These are phyloP conservation scores for Nysson spinosus DNA, from an alignment of 2,888 invertebrate species.

Conservation along the genomic window DNA sequence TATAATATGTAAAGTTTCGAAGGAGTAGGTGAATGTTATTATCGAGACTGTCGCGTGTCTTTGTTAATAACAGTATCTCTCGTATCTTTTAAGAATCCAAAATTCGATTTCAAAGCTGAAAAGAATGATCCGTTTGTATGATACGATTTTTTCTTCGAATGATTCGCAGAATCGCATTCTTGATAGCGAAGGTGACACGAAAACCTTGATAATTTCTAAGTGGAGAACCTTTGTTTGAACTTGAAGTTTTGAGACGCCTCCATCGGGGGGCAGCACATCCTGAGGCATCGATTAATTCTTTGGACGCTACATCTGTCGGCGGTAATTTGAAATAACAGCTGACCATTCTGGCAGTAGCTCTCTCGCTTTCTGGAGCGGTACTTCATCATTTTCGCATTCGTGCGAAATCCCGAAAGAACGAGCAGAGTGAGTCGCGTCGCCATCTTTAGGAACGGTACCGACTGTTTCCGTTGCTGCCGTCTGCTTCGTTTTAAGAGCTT, in stretches of 20 bases:
- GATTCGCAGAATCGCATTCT: conserved; percentile 21
- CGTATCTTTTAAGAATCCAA: too few species aligned
- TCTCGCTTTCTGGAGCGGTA: conserved; percentile 53
- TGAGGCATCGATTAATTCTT: conserved; percentile 11
- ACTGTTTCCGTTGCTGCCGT: conserved; percentile 44
- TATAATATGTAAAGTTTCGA: too few species aligned
- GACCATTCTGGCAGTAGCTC: conserved; percentile 62
- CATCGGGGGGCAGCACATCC: conserved; percentile 43
- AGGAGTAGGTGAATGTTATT: too few species aligned
- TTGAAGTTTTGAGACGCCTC: conserved; percentile 20
- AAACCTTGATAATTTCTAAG: conserved; percentile 22
- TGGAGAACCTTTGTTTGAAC: conserved; percentile 25
- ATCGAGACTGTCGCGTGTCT: too few species aligned
- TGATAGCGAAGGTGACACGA: conserved; percentile 10
- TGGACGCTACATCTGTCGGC: conserved; percentile 61
- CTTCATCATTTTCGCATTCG: conserved; percentile 66
- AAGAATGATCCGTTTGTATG: not conserved
- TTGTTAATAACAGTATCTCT: too few species aligned
- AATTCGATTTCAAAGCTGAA: not conserved
- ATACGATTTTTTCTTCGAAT: conserved; percentile 12
- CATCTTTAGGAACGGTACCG: conserved; percentile 67
- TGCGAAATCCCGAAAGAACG: conserved; percentile 67
- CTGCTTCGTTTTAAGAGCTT: conserved; percentile 26
- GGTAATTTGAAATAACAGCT: conserved; percentile 46
- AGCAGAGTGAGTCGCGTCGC: conserved; percentile 64